Percentiles rank a stretch among this genome's conserved stretches.
These are phyloP conservation scores for Cossypha caffra DNA, from an alignment of 2,797 vertebrate species.

Conservation along the genomic window DNA sequence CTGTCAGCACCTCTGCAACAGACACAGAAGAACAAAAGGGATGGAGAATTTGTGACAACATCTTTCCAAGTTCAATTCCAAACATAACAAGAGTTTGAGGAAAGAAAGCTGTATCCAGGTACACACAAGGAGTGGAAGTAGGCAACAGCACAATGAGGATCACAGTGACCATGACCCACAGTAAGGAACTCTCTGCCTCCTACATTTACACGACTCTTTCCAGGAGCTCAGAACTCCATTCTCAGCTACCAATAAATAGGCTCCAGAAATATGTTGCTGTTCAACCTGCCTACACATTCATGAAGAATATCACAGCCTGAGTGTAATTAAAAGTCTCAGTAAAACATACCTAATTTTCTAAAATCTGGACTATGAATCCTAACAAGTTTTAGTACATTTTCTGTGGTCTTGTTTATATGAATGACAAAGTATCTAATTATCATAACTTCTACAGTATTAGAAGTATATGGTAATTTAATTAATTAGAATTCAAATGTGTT, in stretches of 20 bases:
- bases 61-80: background rate
- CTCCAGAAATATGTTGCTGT: background rate
- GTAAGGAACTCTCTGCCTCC: background rate
- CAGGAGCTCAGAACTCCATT: background rate
- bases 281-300: background rate
- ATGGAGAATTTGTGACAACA: background rate
- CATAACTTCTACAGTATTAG: background rate
- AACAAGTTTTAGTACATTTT: background rate
- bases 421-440: background rate
- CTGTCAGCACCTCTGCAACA: rapidly evolving
- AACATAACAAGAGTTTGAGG: background rate
- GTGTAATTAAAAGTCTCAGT: background rate
- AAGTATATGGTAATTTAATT: background rate
- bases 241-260: background rate
- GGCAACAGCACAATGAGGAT: background rate
- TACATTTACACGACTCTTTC: background rate
- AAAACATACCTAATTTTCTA: background rate
- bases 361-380: background rate
- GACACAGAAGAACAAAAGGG: background rate
- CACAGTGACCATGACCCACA: rapidly evolving
- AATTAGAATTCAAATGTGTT: background rate
- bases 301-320: background rate
- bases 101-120: background rate
- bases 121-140: rapidly evolving
- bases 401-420: background rate